A percentile compares a stretch with the other conserved stretches of the same genome.
Evolutionary conservation across 2,888 invertebrate species (phyloP).

Genomic region (Caenorhabditis sp.): DNA sequence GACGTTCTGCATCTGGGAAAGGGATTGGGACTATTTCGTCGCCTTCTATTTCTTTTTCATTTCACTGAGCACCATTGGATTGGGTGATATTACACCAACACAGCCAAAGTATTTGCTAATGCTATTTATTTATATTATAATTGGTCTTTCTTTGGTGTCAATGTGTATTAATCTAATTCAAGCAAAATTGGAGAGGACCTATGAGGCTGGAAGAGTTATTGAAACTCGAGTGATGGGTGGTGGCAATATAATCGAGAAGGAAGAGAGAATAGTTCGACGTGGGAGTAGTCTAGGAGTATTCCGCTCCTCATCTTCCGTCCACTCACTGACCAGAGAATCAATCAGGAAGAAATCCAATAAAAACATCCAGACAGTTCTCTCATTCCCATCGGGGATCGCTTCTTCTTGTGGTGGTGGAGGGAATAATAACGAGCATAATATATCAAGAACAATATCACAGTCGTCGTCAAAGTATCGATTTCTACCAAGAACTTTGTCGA

Average conservation of each 20-base stretch:
- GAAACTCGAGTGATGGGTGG: not conserved
- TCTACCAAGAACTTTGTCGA: conserved; percentile 57
- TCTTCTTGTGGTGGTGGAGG: not conserved
- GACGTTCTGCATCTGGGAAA: conserved; percentile 77
- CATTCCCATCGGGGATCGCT: conserved; percentile 56
- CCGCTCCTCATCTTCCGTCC: conserved; percentile 43
- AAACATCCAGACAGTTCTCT: conserved; percentile 62
- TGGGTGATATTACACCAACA: conserved; percentile 73
- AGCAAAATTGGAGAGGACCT: conserved; percentile 63
- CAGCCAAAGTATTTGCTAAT: conserved; percentile 88
- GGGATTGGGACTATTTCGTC: conserved; percentile 84
- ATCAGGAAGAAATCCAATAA: conserved; percentile 44
- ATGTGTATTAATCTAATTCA: conserved; percentile 96
- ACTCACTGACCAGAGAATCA: conserved; percentile 42
- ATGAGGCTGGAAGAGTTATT: conserved; percentile 53
- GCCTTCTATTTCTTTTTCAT: conserved; percentile 97
- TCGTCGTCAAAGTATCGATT: conserved; percentile 25
- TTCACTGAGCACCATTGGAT: conserved; percentile 77
- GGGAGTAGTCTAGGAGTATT: conserved; percentile 50
- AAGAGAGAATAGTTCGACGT: conserved; percentile 11
- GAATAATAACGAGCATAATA: not conserved
- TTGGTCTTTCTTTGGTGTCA: conserved; percentile 91
- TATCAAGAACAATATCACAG: not conserved
- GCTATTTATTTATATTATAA: conserved; percentile 90
- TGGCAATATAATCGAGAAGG: not conserved